Percentiles rank a stretch among this genome's conserved stretches.
phyloP scores from a whole-genome alignment of 2,113 vertebrate species.

The Rostratula benghalensis region DNA sequence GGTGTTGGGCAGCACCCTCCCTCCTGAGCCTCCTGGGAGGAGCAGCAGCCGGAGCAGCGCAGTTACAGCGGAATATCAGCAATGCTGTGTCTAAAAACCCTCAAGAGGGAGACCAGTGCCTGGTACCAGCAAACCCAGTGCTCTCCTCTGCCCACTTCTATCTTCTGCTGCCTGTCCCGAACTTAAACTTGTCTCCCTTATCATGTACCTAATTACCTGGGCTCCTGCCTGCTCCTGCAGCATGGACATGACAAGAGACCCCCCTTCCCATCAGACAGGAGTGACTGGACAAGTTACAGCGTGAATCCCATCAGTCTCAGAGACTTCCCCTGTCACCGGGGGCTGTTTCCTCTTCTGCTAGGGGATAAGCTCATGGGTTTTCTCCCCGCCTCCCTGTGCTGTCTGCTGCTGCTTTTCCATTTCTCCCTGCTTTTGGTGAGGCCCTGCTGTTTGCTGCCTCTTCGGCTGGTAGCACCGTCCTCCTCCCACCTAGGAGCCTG shows the following conservation, averaged over 20 bases:
- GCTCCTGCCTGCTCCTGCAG: background rate
- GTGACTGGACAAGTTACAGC: background rate
- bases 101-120: background rate
- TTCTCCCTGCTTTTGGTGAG: background rate
- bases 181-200: background rate
- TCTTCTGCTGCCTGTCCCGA: background rate
- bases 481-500: fast-evolving
- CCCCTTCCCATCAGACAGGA: background rate
- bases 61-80: background rate
- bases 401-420: background rate
- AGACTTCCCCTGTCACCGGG: background rate
- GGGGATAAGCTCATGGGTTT: background rate
- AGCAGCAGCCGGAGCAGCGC: background rate
- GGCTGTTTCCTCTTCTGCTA: background rate
- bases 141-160: background rate
- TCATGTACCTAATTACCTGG: background rate
- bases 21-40: background rate
- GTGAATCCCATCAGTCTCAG: background rate
- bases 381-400: background rate
- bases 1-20: background rate
- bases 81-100: background rate
- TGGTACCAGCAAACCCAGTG: background rate
- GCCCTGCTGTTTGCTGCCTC: background rate
- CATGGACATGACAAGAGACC: background rate
- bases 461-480: background rate